Evolutionary conservation across 2,113 vertebrate genomes (phyloP).

Genomic region (Otis tarda): DNA sequence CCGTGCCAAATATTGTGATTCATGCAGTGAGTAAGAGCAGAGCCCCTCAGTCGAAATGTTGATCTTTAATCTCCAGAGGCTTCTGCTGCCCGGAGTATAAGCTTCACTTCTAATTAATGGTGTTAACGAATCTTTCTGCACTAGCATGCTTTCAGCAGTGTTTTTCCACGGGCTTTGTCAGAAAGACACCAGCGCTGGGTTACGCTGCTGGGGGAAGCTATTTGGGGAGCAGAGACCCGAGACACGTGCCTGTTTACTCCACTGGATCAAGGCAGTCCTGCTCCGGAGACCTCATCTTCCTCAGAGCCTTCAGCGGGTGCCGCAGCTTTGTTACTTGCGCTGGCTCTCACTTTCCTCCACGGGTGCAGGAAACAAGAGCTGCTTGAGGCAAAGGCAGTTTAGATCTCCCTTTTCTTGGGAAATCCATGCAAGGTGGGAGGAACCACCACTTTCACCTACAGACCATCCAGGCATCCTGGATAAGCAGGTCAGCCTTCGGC

Average conservation of each 20-base stretch:
- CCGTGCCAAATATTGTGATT: not conserved
- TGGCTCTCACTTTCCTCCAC: not conserved
- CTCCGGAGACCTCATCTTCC: not conserved
- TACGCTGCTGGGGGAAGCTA: not conserved
- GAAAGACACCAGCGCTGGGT: not conserved
- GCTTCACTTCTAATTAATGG: not conserved
- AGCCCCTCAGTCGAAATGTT: not conserved
- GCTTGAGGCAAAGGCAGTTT: not conserved
- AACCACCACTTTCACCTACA: not conserved
- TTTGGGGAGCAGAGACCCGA: not conserved
- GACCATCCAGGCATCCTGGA: not conserved
- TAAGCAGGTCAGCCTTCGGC: not conserved
- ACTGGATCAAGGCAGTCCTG: not conserved
- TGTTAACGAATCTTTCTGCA: not conserved
- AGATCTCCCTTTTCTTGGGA: not conserved
- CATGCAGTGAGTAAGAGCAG: not conserved
- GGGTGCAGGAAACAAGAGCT: not conserved
- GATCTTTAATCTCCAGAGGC: not conserved
- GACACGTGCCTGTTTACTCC: not conserved
- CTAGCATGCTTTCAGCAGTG: not conserved
- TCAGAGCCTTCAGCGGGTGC: not conserved
- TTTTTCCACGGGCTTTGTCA: not conserved
- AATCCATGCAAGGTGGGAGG: not conserved
- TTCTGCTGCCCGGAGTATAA: not conserved
- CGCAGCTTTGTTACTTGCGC: fast-evolving